Evolutionary conservation across 2,888 invertebrate species (phyloP), one percentile per base, ranked within the genome.

Genomic region (Uloborus plumipes): DNA sequence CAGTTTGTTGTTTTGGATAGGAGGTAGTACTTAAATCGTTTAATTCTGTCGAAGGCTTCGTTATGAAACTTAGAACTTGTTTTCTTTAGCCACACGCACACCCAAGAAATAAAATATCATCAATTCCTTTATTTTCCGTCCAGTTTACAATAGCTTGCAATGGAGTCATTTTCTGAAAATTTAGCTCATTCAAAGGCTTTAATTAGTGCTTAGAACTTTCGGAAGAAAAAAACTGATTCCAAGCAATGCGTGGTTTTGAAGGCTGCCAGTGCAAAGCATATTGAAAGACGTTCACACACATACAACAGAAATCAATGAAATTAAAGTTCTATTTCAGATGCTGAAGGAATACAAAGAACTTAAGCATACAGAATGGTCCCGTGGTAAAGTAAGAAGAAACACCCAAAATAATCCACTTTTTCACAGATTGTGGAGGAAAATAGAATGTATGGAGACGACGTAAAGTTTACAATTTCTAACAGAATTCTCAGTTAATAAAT

Each of bases 361-460:
- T 20, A 80, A 62, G 62, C 67, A 69, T 69, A 58, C 67, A 51
- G 69, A 80, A 74, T 74, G 80, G 74, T 75, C 80, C 80, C 74
- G 74, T 74, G 64, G 62, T 49, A 70, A 81, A 69, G 80, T 73
- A 81, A 74, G 80, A 74, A 81, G 69, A 81, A 70, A 70, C 73
- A 74, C 51, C 20, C 74, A 74, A 70, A 80, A 65, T 70, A 62
- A 59, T 73, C 69, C 75, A 18, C 49, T 64, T 64, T 64, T 62
- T 49, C 64, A 64, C 64, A 64, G 64, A 16, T 39, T 66, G 53
- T 55, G 80, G 80, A 81, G 73, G 80, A 81, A 78, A 80, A 53
- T 69, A 81, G 80, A 81, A 81, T 81, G 80, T 55, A 81, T 81
- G 80, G 80, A 81, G 80, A 81, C 80, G 80, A 81, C 73, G 70